A percentile compares a stretch with the other conserved stretches of the same genome.
These are phyloP conservation scores for Xanthia togata DNA, from an alignment of 2,888 invertebrate genomes.

Conservation along the genomic window DNA sequence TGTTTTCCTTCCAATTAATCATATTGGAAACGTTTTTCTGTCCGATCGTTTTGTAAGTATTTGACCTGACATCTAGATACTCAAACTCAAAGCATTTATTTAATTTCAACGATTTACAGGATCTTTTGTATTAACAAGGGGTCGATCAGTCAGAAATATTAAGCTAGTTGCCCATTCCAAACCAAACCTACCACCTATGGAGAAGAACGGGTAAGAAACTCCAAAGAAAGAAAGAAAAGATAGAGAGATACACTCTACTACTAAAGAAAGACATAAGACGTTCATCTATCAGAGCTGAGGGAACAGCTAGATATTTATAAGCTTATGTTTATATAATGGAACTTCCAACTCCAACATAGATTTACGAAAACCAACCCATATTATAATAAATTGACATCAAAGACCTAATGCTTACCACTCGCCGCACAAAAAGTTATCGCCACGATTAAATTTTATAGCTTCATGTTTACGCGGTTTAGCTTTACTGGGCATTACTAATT, in stretches of 20 bases:
- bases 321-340: conserved; percentile 24
- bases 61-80: neutral
- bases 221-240: too few relatives aligned
- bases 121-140: too few relatives aligned
- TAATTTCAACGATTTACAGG: too few relatives aligned
- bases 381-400: conserved; percentile 29
- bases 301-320: neutral
- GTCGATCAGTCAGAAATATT: too few relatives aligned
- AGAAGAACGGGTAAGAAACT: too few relatives aligned
- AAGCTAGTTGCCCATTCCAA: too few relatives aligned
- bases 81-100: too few relatives aligned
- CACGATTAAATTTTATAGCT: conserved; percentile 54
- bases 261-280: neutral
- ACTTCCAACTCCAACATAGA: conserved; percentile 37
- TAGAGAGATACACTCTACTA: too few relatives aligned
- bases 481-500: conserved; percentile 44
- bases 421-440: conserved; percentile 52
- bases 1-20: too few relatives aligned
- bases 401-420: conserved; percentile 44
- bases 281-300: neutral
- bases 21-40: neutral
- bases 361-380: conserved; percentile 34
- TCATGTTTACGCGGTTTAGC: conserved; percentile 47
- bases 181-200: too few relatives aligned
- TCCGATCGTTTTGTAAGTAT: neutral